These are phyloP conservation scores for Sturnus vulgaris DNA, from an alignment of 2,113 vertebrate species.

Conservation along the genomic window DNA sequence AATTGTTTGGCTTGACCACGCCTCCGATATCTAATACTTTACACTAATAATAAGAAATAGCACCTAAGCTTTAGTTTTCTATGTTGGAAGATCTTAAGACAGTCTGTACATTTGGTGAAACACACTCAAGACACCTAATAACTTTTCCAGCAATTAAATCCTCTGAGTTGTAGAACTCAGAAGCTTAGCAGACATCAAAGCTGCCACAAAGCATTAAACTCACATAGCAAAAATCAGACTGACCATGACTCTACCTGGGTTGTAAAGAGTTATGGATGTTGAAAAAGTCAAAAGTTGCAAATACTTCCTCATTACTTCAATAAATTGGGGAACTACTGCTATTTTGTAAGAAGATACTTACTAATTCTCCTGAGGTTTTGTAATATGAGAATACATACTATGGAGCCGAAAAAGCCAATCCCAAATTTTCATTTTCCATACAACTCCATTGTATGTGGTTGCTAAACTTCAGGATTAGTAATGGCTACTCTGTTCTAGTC, in stretches of 20 bases:
- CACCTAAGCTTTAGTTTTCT: not conserved
- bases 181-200: not conserved
- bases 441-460: not conserved
- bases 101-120: not conserved
- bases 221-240: not conserved
- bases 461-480: not conserved
- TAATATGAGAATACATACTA: not conserved
- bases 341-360: not conserved
- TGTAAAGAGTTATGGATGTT: not conserved
- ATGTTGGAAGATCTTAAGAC: not conserved
- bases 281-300: not conserved
- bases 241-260: not conserved
- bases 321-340: not conserved
- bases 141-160: not conserved
- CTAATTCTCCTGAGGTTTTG: no score
- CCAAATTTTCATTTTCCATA: not conserved
- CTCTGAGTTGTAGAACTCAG: not conserved
- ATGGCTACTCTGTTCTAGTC: not conserved
- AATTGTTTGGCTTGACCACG: not conserved
- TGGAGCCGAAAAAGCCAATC: not conserved
- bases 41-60: not conserved
- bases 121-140: not conserved
- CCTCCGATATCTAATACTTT: not conserved
- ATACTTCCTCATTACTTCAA: not conserved
- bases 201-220: not conserved